Base-by-base conservation (phyloP, 2,888 invertebrate genomes). In the Drosophila lacicola region DNA sequence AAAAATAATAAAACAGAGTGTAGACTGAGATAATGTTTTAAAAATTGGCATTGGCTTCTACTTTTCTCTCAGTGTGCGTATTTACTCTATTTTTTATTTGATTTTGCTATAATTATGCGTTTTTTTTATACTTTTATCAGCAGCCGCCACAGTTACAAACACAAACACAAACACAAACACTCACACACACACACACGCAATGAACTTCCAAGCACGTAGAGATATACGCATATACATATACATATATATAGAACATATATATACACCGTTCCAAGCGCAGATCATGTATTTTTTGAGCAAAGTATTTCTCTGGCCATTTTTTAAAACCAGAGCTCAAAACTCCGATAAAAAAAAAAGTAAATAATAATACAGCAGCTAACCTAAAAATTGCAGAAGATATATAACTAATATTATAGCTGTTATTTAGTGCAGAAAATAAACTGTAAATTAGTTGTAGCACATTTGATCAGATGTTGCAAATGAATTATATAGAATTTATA, bases 401-500 rank as follows among this genome's bases (percentile, higher is more conserved):
- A 51, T 39, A 49, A 63, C 57, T 49, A 37, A 67, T 61, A 75
- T 36, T 39, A 58, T 37, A 56, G 80, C 68, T 88, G 81, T 83
- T 83, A 88, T 88, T 75, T 82, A 88, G 86, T 87, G 70, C 46
- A 61, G 63, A 55, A 63, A n/a, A 53, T 17, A 37, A 39, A 44
- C 21, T 82, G 73, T 74, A 74, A 78, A 78, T 42, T 84, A 84
- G 29, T n/a, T 54, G 45, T 42, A 46, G 34, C 46, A 58, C 61
- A 70, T 56, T 54, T n/a, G 49, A 51, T 45, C 25, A 41, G 44
- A 64, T 58, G 56, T 55, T 62, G 66, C 56, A 17, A 50, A 51
- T 57, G 45, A 33, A 44, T 60, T 64, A 80, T 72, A 70, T 88
- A 88, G 82, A 88, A 88, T 82, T 86, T 83, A 88, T 84, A 83